Conservation (phyloP, 1,140 invertebrate species). For the Drosophila auraria region DNA sequence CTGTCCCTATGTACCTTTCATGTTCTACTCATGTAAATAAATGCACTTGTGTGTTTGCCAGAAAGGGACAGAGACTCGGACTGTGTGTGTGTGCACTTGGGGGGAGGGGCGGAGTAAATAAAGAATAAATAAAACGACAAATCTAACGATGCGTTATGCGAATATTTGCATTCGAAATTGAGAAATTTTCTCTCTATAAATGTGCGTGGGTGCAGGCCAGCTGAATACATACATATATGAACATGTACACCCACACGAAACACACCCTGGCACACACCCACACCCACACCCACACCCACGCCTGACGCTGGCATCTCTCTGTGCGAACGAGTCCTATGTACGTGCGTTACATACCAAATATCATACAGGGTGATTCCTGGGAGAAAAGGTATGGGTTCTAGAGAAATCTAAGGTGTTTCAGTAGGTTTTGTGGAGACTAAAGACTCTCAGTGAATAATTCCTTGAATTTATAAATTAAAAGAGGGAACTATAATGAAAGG, state of each 20-base stretch:
- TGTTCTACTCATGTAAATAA: slow-evolving; percentile 16
- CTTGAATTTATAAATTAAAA: too few species aligned
- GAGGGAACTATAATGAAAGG: too few species aligned
- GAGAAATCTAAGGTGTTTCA: neutral
- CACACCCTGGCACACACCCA: neutral
- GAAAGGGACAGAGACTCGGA: neutral
- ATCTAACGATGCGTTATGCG: slow-evolving; percentile 69
- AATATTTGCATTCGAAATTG: slow-evolving; percentile 80
- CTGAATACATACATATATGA: slow-evolving; percentile 8
- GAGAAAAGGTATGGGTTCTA: neutral
- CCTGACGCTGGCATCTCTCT: slow-evolving; percentile 1
- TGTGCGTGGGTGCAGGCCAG: slow-evolving; percentile 40
- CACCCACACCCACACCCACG: neutral
- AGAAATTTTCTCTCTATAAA: slow-evolving; percentile 58
- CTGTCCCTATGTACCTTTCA: neutral
- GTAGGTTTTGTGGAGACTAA: too few species aligned
- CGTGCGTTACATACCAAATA: slow-evolving; percentile 32
- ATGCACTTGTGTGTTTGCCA: slow-evolving; percentile 9
- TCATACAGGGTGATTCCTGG: slow-evolving; percentile 31
- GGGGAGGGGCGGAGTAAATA: slow-evolving; percentile 10
- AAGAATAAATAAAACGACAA: slow-evolving; percentile 47
- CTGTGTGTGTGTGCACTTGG: neutral
- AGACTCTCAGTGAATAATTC: too few species aligned
- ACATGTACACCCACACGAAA: slow-evolving; percentile 3
- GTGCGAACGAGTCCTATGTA: slow-evolving; percentile 22